phyloP scores from a whole-genome alignment of 2,888 invertebrate genomes.

The Trachelus tabidus region DNA sequence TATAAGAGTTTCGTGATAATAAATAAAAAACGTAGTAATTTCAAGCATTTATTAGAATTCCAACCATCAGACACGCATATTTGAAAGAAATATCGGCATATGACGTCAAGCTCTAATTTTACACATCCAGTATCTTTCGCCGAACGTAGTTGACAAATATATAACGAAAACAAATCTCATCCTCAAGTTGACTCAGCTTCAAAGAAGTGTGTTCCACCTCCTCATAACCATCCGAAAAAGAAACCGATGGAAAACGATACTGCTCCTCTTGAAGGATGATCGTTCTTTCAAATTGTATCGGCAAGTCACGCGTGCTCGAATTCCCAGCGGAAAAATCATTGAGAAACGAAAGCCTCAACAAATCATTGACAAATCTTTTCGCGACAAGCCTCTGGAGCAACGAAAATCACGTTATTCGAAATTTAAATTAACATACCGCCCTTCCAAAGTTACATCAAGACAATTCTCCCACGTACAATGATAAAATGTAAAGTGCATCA shows the following conservation, averaged over 20 bases:
- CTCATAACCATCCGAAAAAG: neutral
- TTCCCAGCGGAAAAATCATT: neutral
- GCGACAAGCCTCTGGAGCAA: no score
- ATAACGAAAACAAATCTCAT: neutral
- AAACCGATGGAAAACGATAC: neutral
- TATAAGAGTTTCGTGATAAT: no score
- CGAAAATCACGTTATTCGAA: neutral
- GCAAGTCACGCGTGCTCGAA: neutral
- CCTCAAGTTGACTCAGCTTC: conserved; percentile 4
- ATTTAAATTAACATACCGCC: neutral
- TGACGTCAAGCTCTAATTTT: neutral
- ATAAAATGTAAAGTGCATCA: neutral
- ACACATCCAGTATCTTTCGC: neutral
- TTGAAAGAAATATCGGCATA: neutral
- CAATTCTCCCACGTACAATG: no score
- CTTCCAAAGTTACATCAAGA: neutral
- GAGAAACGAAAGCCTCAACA: no score
- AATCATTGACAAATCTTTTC: neutral
- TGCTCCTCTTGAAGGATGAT: neutral
- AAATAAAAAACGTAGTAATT: no score
- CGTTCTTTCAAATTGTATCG: neutral
- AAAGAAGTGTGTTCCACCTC: neutral
- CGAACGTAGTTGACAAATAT: conserved; percentile 4
- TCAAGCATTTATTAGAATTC: neutral
- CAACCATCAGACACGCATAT: neutral